Conservation (phyloP, 2,888 invertebrate species). For the Lasioglossum calceatum region DNA sequence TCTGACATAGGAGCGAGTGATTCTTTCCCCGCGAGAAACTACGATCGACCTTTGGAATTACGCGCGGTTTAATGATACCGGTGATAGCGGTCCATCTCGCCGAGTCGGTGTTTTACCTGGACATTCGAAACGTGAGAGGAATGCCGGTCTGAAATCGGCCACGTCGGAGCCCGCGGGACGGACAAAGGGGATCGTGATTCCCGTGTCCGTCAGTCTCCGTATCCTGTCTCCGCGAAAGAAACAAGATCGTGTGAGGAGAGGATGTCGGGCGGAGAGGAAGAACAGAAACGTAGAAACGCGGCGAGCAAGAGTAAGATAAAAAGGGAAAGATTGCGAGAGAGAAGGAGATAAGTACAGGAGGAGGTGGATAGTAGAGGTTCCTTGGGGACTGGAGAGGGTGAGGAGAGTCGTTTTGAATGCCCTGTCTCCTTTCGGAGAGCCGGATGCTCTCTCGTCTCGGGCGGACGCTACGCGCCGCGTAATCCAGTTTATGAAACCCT, state of each 20-base stretch:
- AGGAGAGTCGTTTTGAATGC: constrained; percentile 70
- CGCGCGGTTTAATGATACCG: constrained; percentile 55
- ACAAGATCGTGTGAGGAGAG: constrained; percentile 67
- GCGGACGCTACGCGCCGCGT: constrained; percentile 68
- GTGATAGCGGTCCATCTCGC: constrained; percentile 59
- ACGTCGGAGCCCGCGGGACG: constrained; percentile 66
- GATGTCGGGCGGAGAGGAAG: constrained; percentile 37
- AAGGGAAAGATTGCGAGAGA: neutral
- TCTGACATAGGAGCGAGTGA: neutral
- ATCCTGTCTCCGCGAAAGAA: constrained; percentile 73
- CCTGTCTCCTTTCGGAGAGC: constrained; percentile 73
- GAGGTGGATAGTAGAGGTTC: constrained; percentile 37
- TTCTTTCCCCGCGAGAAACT: constrained; percentile 5
- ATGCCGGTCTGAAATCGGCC: constrained; percentile 65
- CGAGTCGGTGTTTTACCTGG: constrained; percentile 68
- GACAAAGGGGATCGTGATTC: constrained; percentile 73
- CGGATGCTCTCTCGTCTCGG: constrained; percentile 73
- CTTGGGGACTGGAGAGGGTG: constrained; percentile 52
- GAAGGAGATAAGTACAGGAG: neutral
- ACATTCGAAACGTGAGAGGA: constrained; percentile 73
- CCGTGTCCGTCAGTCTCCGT: constrained; percentile 70
- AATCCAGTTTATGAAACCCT: constrained; percentile 78
- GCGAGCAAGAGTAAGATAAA: neutral
- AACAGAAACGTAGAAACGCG: constrained; percentile 19
- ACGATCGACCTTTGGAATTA: constrained; percentile 38